These are phyloP conservation scores for Eunapius fragilis DNA, from an alignment of 37 sponge, comb jelly and placozoan genomes.

Conservation along the genomic window DNA sequence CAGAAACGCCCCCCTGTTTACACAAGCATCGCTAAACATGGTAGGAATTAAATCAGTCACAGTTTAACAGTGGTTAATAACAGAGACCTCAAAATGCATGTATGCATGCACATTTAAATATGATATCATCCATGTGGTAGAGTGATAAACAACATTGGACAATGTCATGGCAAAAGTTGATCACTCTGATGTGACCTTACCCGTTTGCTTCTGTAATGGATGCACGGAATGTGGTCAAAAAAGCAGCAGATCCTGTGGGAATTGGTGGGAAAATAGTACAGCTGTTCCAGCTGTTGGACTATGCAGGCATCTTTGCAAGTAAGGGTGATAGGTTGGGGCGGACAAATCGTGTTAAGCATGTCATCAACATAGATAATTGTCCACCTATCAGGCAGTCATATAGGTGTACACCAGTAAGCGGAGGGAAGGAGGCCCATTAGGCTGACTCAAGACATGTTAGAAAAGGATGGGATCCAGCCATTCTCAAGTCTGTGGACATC, in stretches of 20 bases:
- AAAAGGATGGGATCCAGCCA: conserved; percentile 9
- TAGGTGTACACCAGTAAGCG: background rate
- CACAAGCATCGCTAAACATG: no score
- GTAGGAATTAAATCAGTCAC: no score
- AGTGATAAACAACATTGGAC: no score
- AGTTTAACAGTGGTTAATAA: no score
- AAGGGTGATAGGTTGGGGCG: background rate
- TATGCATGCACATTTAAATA: no score
- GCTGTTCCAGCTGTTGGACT: background rate
- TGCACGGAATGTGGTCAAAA: background rate
- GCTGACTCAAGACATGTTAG: conserved; percentile 4
- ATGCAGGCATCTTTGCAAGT: background rate
- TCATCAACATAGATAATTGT: conserved; percentile 2
- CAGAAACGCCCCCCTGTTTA: no score
- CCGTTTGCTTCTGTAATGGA: background rate
- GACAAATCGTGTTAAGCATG: background rate
- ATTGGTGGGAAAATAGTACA: background rate
- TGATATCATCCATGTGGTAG: no score
- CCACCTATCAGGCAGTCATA: conserved; percentile 9
- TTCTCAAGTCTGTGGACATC: conserved; percentile 24
- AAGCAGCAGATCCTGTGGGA: conserved; percentile 1
- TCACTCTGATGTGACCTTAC: no score
- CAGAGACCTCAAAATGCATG: no score
- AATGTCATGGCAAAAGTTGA: no score
- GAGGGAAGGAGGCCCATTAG: background rate